Base-by-base conservation (phyloP, 2,797 vertebrate genomes). In the Mus caroli region DNA sequence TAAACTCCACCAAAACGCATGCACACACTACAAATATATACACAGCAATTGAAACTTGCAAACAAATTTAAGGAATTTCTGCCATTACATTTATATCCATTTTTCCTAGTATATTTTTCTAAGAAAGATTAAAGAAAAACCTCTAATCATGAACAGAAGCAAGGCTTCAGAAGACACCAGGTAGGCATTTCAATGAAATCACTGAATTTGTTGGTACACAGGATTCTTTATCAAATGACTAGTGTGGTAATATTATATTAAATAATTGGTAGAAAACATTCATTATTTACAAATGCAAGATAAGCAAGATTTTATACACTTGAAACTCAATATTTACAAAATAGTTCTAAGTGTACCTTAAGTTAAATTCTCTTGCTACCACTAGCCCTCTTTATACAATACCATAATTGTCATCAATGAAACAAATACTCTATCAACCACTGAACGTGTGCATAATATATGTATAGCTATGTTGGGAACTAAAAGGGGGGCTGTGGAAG, bases 71-170 rank as follows among this genome's bases (percentile, higher is more conserved):
- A 83, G 34, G 3, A 94, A 52, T 86, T 58, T 91, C 22, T 92
- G 20, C 19, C 4, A 12, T 34, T 79, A 14, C 20, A 46, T 87
- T 93, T 85, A 24, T n/a, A 50, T 34, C 7, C 80, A 13, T 31
- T 56, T 20, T 96, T 58, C 64, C 60, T 78, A 92, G 40, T 50
- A 92, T 26, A n/a, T 76, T 92, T 90, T 34, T 80, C 46, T 79
- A 80, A 87, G 24, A 94, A 85, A 88, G 4, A 78, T 71, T 83
- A 89, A 31, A 89, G 7, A 1, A 75, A 64, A 76, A n/a, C 11
- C 19, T 86, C 17, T 64, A 95, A 90, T 56, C 31, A 90, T 0
- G 69, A 26, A 3, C 28, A 75, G 34, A 43, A 92, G 64, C 24
- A 76, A 93, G 52, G n/a, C 7, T 90, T 76, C 40, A 58, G 50